phyloP scores from a whole-genome alignment of 2,888 invertebrate genomes.

The Criorhina ranunculi region DNA sequence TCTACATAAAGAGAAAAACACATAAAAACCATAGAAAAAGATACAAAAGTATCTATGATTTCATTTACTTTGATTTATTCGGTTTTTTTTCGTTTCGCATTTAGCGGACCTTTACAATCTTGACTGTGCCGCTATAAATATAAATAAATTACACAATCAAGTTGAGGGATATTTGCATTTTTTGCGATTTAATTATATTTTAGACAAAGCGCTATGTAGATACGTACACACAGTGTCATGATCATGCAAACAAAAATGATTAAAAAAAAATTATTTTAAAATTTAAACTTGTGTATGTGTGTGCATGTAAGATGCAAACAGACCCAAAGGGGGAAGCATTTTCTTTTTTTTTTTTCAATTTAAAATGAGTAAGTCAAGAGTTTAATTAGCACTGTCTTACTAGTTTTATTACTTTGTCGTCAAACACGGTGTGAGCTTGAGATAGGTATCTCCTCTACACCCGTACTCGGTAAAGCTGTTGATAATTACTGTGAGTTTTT shows the following conservation, averaged over 20 bases:
- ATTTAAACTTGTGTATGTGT: not conserved
- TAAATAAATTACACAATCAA: conserved; percentile 54
- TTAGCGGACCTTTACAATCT: conserved; percentile 35
- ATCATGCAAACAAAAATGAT: conserved; percentile 48
- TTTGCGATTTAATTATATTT: conserved; percentile 44
- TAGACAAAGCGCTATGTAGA: conserved; percentile 26
- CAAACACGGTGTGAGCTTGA: conserved; percentile 12
- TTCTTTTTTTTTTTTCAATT: conserved; percentile 36
- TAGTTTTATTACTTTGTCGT: conserved; percentile 49
- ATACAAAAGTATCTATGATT: conserved; percentile 43
- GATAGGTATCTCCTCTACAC: conserved; percentile 27
- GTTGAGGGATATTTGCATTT: conserved; percentile 27
- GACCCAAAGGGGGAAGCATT: not conserved
- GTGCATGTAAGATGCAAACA: not conserved
- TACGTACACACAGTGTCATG: conserved; percentile 67
- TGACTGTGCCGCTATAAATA: conserved; percentile 50
- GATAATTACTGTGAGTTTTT: conserved; percentile 17
- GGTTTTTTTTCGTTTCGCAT: not conserved
- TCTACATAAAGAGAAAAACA: not conserved
- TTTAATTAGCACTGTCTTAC: conserved; percentile 64
- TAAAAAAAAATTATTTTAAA: conserved; percentile 13
- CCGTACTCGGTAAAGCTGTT: conserved; percentile 21
- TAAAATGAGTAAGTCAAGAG: conserved; percentile 47
- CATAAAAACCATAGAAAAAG: not conserved
- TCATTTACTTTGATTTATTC: conserved; percentile 50